Base-by-base conservation (phyloP, 2,888 invertebrate species). In the Plusia festucae region DNA sequence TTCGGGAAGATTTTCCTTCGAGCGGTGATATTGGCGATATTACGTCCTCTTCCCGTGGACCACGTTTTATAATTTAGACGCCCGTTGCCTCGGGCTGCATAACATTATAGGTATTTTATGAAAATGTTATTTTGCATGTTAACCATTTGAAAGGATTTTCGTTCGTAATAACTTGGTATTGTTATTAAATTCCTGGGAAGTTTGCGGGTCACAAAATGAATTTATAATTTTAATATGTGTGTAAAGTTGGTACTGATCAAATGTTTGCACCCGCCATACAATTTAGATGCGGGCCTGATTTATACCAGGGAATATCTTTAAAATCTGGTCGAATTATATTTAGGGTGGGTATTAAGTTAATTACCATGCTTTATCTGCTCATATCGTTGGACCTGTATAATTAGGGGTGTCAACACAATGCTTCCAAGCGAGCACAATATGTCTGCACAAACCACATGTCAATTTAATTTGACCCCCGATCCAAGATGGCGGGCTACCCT, bases 381-480 rank as follows among this genome's bases (percentile, higher is more conserved):
- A 87, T 89, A 91, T 90, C 88, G 88, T 83, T 79, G 87, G 88
- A 87, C 89, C 88, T 90, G 91, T 92, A 91, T 93, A 93, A 94
- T 94, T 93, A 94, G 91, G 92, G 93, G 92, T 89, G 92, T 93
- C 92, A 91, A 91, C 91, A 92, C 92, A 94, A 93, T 92, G 89
- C 88, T 85, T 79, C 84, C 82, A 87, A 86, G 84, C 86, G 88
- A 85, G 88, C 82, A 93, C 93, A 91, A 93, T 93, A 90, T 91
- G 92, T 90, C 90, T 90, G 91, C 88, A 88, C 87, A 90, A 91
- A 91, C 93, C 94, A 91, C 93, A 93, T 91, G 93, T 93, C 93
- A 93, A 94, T 93, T 94, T 93, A 93, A 95, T 93, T 93, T 93
- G 93, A 93, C 91, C 93, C 93, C 88, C 88, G 83, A 91, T 90